A percentile compares a stretch with the other conserved stretches of the same genome.
These are phyloP conservation scores for Himalopsyche japonica DNA, from an alignment of 2,888 invertebrate species.

Conservation along the genomic window DNA sequence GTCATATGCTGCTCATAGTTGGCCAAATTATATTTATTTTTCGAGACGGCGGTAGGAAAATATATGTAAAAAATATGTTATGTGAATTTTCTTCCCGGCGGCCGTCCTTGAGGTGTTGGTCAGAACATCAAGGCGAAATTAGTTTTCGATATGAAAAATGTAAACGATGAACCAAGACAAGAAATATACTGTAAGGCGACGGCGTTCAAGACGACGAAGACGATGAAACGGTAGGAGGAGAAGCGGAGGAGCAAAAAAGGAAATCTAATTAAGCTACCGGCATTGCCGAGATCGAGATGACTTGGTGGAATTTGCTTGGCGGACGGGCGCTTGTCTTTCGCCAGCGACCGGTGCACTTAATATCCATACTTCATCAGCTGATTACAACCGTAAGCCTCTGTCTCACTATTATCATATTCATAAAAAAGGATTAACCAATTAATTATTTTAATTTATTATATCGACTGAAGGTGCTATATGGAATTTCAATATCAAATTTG, in stretches of 20 bases:
- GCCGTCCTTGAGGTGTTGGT: background rate
- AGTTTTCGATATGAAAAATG: constrained; percentile 34
- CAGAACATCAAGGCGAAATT: constrained; percentile 24
- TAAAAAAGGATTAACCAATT: no score
- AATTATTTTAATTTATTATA: no score
- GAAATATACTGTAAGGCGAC: background rate
- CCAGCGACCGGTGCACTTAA: background rate
- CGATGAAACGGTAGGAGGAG: constrained; percentile 25
- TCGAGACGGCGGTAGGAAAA: no score
- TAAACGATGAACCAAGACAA: constrained; percentile 13
- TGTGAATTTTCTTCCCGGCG: no score
- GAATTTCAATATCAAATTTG: no score
- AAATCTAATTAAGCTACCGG: constrained; percentile 40
- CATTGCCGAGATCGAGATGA: constrained; percentile 31
- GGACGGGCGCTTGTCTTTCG: background rate
- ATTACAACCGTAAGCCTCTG: background rate
- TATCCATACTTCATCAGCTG: background rate
- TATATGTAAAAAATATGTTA: no score
- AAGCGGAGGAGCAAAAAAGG: constrained; percentile 21
- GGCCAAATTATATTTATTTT: no score
- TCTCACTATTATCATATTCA: background rate
- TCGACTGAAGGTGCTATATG: no score
- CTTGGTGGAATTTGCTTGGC: background rate
- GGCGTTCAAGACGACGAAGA: no score
- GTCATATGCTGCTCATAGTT: no score